Evolutionary conservation across 1,140 invertebrate species (phyloP).

Genomic region (Eubasilissa regina): DNA sequence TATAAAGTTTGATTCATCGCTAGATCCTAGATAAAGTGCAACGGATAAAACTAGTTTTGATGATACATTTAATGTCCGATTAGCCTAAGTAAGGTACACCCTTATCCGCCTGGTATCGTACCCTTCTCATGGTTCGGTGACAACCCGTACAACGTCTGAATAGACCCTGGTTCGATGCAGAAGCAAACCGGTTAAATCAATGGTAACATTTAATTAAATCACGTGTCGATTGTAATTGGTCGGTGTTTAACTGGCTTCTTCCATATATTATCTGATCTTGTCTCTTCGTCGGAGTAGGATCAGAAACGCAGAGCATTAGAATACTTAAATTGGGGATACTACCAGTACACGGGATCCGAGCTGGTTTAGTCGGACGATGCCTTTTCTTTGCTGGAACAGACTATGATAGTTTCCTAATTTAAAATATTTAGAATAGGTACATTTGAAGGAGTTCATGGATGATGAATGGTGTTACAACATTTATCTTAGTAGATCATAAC

Average conservation of each 20-base stretch:
- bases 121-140: slow-evolving; percentile 7
- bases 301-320: too few relatives aligned
- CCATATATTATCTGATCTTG: too few relatives aligned
- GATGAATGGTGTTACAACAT: too few relatives aligned
- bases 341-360: too few relatives aligned
- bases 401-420: too few relatives aligned
- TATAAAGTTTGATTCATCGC: background rate
- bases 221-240: slow-evolving; percentile 30
- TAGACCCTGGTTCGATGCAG: slow-evolving; percentile 3
- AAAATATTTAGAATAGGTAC: too few relatives aligned
- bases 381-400: too few relatives aligned
- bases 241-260: background rate
- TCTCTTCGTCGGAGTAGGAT: too few relatives aligned
- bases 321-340: too few relatives aligned
- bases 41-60: slow-evolving; percentile 20
- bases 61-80: slow-evolving; percentile 27
- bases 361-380: too few relatives aligned
- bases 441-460: too few relatives aligned
- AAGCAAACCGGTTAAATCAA: slow-evolving; percentile 27
- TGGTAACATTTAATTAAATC: slow-evolving; percentile 32
- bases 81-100: slow-evolving; percentile 19
- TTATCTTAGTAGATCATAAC: too few relatives aligned
- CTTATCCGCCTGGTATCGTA: background rate
- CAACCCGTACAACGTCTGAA: slow-evolving; percentile 18
- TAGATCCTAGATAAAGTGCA: slow-evolving; percentile 21